Conservation (phyloP, 2,797 vertebrate species). For the Alosa sapidissima region DNA sequence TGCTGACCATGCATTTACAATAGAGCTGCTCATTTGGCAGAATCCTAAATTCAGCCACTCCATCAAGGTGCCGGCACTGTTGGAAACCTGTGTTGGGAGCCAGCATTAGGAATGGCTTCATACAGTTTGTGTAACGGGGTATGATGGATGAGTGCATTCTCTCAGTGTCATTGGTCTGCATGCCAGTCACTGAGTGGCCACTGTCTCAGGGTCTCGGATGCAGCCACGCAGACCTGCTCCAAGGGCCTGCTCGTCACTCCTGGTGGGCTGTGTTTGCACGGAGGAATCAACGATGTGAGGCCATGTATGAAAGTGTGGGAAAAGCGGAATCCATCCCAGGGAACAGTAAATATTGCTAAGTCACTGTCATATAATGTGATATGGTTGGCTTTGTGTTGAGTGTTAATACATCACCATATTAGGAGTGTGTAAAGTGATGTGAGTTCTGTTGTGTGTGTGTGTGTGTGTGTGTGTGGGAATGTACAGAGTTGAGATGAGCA, state of each 20-base stretch:
- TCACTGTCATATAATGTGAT: too few species aligned
- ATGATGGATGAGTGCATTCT: neutral
- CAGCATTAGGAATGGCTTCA: neutral
- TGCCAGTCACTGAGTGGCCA: neutral
- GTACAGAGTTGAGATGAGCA: too few species aligned
- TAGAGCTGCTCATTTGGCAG: neutral
- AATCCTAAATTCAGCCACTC: neutral
- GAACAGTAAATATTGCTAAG: too few species aligned
- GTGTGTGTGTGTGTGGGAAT: too few species aligned
- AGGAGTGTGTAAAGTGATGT: too few species aligned
- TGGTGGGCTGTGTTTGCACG: neutral
- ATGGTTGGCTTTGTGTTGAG: too few species aligned
- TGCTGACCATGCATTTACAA: slow-evolving; percentile 1
- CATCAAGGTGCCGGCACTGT: neutral
- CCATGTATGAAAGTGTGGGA: too few species aligned
- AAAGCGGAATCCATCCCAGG: too few species aligned
- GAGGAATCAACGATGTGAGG: neutral
- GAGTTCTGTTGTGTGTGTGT: too few species aligned
- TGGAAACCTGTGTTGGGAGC: neutral
- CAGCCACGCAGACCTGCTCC: neutral
- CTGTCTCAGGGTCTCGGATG: neutral
- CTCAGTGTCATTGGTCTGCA: neutral
- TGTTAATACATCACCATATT: too few species aligned
- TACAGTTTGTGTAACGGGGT: neutral
- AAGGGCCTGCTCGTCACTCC: neutral